Evolutionary conservation across 1,140 invertebrate genomes (phyloP).

Genomic region (Phocides pigmalion): DNA sequence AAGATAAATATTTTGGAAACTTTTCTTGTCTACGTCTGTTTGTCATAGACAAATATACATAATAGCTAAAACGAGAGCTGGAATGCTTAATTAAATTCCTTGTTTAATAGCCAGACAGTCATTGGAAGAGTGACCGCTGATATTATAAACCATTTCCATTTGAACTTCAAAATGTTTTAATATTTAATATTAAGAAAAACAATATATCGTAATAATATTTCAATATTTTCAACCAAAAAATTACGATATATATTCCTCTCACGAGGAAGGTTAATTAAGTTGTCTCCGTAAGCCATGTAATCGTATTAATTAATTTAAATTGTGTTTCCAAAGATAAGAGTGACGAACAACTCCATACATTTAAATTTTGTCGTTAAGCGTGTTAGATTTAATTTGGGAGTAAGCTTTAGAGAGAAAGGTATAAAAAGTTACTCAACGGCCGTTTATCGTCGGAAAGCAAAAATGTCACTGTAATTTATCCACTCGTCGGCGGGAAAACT

Average conservation of each 20-base stretch:
- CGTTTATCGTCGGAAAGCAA: conserved; percentile 4
- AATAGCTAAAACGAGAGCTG: too few species aligned
- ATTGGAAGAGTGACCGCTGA: too few species aligned
- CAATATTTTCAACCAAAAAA: neutral
- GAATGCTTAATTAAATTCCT: too few species aligned
- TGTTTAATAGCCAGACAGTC: too few species aligned
- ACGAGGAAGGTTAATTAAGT: too few species aligned
- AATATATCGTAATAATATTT: too few species aligned
- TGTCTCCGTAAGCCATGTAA: neutral
- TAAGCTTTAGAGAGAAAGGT: neutral
- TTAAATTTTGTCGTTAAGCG: neutral
- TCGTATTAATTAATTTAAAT: neutral
- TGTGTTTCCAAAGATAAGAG: neutral
- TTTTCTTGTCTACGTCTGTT: too few species aligned
- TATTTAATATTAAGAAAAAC: too few species aligned
- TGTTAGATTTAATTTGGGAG: neutral
- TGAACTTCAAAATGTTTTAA: too few species aligned
- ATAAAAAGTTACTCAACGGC: neutral
- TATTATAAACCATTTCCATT: too few species aligned
- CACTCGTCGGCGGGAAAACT: conserved; percentile 7
- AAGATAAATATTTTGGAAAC: too few species aligned
- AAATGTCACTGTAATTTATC: conserved; percentile 18
- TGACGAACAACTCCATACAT: neutral
- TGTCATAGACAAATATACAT: too few species aligned
- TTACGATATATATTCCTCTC: neutral